Evolutionary conservation across 2,888 invertebrate genomes (phyloP).

Genomic region (Morinoia aosen): DNA sequence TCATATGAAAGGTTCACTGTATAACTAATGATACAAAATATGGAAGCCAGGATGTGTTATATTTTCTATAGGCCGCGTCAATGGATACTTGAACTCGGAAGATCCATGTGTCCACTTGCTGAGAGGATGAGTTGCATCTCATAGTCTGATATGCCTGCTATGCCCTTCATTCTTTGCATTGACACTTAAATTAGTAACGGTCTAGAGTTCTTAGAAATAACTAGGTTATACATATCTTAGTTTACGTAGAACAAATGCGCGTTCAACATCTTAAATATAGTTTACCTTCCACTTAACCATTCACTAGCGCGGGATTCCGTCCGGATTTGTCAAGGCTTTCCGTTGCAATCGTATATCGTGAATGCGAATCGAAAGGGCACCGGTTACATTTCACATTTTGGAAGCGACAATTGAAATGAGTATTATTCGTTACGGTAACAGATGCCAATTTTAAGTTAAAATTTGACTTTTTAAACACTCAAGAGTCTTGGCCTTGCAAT

Average conservation of each 20-base stretch:
- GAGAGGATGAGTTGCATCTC: neutral
- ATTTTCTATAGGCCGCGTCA: neutral
- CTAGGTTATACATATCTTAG: neutral
- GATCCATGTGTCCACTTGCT: neutral
- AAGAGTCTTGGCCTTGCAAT: too few relatives aligned
- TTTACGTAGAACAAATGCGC: neutral
- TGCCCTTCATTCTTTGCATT: neutral
- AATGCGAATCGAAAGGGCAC: neutral
- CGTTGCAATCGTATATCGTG: neutral
- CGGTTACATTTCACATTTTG: neutral
- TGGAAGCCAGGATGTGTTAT: slow-evolving; percentile 52
- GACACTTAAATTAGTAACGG: neutral
- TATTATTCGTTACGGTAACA: neutral
- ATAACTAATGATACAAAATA: slow-evolving; percentile 20
- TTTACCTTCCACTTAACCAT: too few relatives aligned
- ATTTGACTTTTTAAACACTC: too few relatives aligned
- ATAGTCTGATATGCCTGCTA: neutral
- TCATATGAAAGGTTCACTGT: slow-evolving; percentile 45
- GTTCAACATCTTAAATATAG: neutral
- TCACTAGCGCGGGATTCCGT: too few relatives aligned
- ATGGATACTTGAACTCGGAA: neutral
- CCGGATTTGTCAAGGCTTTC: too few relatives aligned
- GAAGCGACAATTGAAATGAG: neutral
- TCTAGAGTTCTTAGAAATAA: neutral
- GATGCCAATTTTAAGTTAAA: neutral